These are phyloP conservation scores for Barypeithes pellucidus DNA, from an alignment of 2,888 invertebrate species.

Conservation along the genomic window DNA sequence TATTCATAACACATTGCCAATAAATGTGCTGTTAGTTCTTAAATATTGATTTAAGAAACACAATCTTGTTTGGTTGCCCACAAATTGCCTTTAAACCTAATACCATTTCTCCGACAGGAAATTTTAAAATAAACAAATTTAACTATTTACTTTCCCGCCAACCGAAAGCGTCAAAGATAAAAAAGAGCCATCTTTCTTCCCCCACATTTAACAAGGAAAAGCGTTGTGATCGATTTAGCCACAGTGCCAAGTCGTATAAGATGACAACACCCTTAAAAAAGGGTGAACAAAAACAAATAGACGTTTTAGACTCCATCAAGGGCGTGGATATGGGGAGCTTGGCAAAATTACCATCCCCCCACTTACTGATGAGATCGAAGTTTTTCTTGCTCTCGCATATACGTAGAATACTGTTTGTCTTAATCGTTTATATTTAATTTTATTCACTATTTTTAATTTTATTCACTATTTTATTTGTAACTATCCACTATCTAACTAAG, in stretches of 20 bases:
- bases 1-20: too few relatives aligned
- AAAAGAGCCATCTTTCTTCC: slow-evolving; percentile 39
- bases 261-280: slow-evolving; percentile 52
- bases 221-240: slow-evolving; percentile 51
- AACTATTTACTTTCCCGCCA: slow-evolving; percentile 35
- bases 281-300: slow-evolving; percentile 51
- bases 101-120: background rate
- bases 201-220: slow-evolving; percentile 51
- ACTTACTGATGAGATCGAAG: too few relatives aligned
- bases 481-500: too few relatives aligned
- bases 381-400: too few relatives aligned
- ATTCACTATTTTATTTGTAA: too few relatives aligned
- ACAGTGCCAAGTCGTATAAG: slow-evolving; percentile 44
- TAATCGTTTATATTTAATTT: too few relatives aligned
- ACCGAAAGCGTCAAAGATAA: slow-evolving; percentile 36
- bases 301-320: slow-evolving; percentile 41
- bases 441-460: too few relatives aligned
- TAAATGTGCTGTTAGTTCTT: background rate
- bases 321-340: too few relatives aligned
- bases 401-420: too few relatives aligned
- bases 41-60: background rate
- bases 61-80: background rate
- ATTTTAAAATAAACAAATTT: slow-evolving; percentile 25
- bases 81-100: background rate
- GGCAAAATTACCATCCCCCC: too few relatives aligned